Conservation (phyloP, 2,888 invertebrate species). For the Lysandra coridon region DNA sequence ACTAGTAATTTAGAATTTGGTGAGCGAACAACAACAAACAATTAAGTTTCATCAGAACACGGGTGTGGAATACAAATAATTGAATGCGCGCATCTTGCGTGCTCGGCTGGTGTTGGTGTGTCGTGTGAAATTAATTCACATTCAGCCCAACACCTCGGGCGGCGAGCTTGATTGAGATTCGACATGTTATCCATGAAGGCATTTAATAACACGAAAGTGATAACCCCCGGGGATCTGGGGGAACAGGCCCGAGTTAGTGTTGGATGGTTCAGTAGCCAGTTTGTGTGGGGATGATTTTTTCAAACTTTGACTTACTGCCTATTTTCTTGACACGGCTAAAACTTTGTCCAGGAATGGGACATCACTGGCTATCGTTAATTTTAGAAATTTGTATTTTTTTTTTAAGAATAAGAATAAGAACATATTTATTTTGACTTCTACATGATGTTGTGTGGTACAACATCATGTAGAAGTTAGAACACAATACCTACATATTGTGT, state of each 20-base stretch:
- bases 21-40: constrained; percentile 4
- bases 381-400: no score
- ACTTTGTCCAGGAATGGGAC: no score
- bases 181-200: constrained; percentile 69
- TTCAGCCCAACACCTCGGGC: constrained; percentile 58
- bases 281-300: background rate
- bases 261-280: background rate
- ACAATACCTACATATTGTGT: no score
- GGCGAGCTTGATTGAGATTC: constrained; percentile 66
- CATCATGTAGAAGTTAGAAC: no score
- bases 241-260: background rate
- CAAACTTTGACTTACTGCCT: background rate
- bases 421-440: no score
- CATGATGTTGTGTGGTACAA: no score
- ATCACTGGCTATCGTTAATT: no score
- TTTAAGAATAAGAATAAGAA: no score
- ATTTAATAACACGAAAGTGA: constrained; percentile 75
- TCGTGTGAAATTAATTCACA: constrained; percentile 68
- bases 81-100: constrained; percentile 19
- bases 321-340: no score
- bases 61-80: constrained; percentile 20
- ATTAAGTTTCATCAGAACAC: constrained; percentile 22
- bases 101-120: constrained; percentile 31
- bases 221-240: constrained; percentile 53
- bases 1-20: constrained; percentile 33